These are phyloP conservation scores for Timema cristinae DNA, from an alignment of 2,888 invertebrate species.

Conservation along the genomic window DNA sequence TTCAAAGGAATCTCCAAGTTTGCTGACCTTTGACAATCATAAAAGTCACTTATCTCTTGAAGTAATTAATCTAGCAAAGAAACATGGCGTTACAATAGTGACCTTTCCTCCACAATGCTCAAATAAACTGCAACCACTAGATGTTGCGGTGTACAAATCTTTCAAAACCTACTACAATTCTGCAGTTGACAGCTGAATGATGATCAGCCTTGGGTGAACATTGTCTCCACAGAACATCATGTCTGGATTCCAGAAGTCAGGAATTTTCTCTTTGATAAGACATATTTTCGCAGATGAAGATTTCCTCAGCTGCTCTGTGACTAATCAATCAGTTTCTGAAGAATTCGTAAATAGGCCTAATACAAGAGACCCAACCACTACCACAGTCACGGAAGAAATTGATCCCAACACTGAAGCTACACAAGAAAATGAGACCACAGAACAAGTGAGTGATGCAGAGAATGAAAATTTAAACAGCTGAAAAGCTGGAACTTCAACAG, in stretches of 20 bases:
- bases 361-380: background rate
- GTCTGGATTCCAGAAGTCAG: slow-evolving; percentile 30
- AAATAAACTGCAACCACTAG: slow-evolving; percentile 28
- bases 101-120: slow-evolving; percentile 44
- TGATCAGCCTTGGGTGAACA: background rate
- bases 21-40: slow-evolving; percentile 40
- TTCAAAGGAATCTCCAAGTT: slow-evolving; percentile 36
- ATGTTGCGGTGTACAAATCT: slow-evolving; percentile 36
- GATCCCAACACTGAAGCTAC: background rate
- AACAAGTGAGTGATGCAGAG: background rate
- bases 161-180: slow-evolving; percentile 38
- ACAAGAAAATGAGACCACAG: background rate
- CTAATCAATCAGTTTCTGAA: slow-evolving; percentile 29
- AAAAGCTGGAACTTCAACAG: background rate
- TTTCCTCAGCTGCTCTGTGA: slow-evolving; percentile 35
- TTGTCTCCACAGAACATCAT: slow-evolving; percentile 41
- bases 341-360: background rate
- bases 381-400: background rate
- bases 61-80: slow-evolving; percentile 39
- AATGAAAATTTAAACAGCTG: background rate
- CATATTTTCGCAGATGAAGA: slow-evolving; percentile 38
- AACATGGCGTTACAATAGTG: slow-evolving; percentile 42
- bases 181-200: slow-evolving; percentile 39
- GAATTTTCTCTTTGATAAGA: slow-evolving; percentile 39
- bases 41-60: no score